Evolutionary conservation across 2,797 vertebrate genomes (phyloP).

Genomic region (Pangasius larnaudii): DNA sequence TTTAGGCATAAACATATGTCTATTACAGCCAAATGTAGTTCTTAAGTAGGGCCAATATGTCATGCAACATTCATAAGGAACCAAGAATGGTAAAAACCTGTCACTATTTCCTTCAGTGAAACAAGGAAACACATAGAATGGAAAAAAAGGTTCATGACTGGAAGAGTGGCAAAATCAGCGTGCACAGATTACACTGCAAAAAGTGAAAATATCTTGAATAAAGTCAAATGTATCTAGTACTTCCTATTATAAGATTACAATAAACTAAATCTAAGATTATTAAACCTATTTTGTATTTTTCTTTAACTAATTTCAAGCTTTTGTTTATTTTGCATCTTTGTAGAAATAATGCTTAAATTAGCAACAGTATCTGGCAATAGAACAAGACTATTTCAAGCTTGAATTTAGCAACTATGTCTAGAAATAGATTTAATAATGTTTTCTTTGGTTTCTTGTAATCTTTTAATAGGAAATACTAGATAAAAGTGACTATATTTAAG

Average conservation of each 20-base stretch:
- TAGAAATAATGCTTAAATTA: not conserved
- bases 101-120: constrained; percentile 9
- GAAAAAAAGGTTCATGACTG: not conserved
- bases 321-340: not conserved
- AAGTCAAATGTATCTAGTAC: not conserved
- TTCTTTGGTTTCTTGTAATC: not conserved
- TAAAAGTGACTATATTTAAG: not conserved
- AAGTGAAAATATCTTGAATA: not conserved
- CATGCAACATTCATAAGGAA: not conserved
- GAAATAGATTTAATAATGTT: not conserved
- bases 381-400: not conserved
- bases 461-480: not conserved
- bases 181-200: not conserved
- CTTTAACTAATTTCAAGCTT: not conserved
- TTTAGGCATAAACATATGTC: constrained; percentile 18
- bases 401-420: not conserved
- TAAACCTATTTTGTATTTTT: not conserved
- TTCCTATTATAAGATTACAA: not conserved
- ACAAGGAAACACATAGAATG: constrained; percentile 19
- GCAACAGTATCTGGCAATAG: not conserved
- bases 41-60: not conserved
- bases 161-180: constrained; percentile 6
- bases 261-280: not conserved
- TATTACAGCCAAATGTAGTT: not conserved
- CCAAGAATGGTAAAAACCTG: not conserved